Evolutionary conservation across 1,140 invertebrate species (phyloP), one percentile per base, ranked within the genome.

Genomic region (Hypothenemus hampei): DNA sequence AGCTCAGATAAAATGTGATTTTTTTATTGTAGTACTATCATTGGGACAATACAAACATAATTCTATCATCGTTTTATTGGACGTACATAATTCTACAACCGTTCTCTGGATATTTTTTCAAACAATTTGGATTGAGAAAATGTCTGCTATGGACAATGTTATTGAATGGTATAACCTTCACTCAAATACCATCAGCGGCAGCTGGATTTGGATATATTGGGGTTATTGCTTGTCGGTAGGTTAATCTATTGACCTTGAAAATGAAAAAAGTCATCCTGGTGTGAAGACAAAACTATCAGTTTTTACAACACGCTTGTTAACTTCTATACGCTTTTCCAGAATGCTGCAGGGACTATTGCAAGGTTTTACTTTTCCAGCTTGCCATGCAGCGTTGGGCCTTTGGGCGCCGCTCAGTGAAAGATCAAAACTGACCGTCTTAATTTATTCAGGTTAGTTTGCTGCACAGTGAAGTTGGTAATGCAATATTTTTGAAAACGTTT

Each of bases 141-240:
- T 44, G 35, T 18, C 24, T 55, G 4, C 20, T 55, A n/a, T 23
- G 33, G 11, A 48, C 52, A 4, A 47, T 55, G 52, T 15, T 55
- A 6, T 13, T 47, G 7, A 55, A 55, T 20, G 40, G 52, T 11
- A 39, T 55, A 8, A 31, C 40, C 6, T 55, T 55, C 18, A 46
- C 45, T 20, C 43, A 47, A 3, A 55, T 55, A n/a, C 52, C 52
- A n/a, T 48, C 22, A 18, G 43, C 52, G 0, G 52, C 52, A 5
- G 43, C 43, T 16, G 16, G 52, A 10, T 55, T 55, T 29, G 52
- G 52, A 40, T 55, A 29, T 13, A 55, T 48, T 29, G 52, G 52
- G 51, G 68, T 87, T 45, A 77, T 77, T 65, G 69, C 69, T 62
- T 73, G 82, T 33, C 40, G 50, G 50, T 53, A 44, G 10, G 50